Percentiles rank a stretch among this genome's conserved stretches.
Evolutionary conservation across 2,888 invertebrate genomes (phyloP).

Genomic region (Hirtodrosophila histrioides): DNA sequence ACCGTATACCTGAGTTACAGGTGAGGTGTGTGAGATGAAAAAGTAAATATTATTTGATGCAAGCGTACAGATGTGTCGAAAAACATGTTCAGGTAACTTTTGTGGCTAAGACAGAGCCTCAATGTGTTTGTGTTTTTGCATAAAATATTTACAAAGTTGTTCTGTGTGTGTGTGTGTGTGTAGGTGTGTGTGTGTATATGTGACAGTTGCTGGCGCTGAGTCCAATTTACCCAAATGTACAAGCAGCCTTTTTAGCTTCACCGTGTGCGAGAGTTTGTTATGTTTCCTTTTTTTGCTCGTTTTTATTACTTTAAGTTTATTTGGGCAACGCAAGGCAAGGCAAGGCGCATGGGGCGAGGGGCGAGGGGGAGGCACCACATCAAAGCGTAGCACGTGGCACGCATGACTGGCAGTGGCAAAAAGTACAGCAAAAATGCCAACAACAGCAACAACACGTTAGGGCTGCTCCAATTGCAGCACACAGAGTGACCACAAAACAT

Average conservation of each 20-base stretch:
- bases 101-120: constrained; percentile 38
- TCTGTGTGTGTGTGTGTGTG: constrained; percentile 27
- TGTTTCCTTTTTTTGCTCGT: constrained; percentile 48
- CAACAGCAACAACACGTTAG: constrained; percentile 36
- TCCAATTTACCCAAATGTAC: constrained; percentile 76
- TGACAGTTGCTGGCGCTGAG: constrained; percentile 65
- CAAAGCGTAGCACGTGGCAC: constrained; percentile 75
- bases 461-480: constrained; percentile 67
- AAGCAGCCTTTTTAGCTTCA: constrained; percentile 62
- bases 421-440: constrained; percentile 52
- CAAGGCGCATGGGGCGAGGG: constrained; percentile 33
- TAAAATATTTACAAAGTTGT: constrained; percentile 74
- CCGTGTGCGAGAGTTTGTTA: constrained; percentile 51
- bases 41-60: constrained; percentile 76
- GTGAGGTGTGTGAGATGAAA: constrained; percentile 29
- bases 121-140: constrained; percentile 66
- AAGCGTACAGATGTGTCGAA: constrained; percentile 67
- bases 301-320: constrained; percentile 77
- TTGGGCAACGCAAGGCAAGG: too few species aligned
- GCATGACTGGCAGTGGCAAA: constrained; percentile 75
- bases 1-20: constrained; percentile 49
- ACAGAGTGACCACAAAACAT: constrained; percentile 75
- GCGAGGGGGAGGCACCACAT: constrained; percentile 60
- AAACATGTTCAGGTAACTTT: constrained; percentile 67
- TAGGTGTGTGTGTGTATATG: constrained; percentile 39